Percentiles rank a stretch among this genome's conserved stretches.
Evolutionary conservation across 2,888 invertebrate genomes (phyloP).

Genomic region (Punctoribates punctum): DNA sequence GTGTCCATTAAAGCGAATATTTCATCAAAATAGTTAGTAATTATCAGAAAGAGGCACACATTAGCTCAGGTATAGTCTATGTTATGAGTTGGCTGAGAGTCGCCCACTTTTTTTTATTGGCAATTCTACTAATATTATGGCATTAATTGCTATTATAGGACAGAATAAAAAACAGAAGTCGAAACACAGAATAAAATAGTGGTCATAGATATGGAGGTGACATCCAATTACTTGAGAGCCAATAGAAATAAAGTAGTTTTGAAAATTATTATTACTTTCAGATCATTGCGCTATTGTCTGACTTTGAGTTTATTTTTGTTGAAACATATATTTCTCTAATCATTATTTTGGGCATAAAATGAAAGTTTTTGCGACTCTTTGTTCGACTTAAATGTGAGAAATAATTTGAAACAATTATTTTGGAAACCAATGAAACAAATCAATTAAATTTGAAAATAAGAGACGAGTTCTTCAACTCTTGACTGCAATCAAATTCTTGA

Average conservation of each 20-base stretch:
- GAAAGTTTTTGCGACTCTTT: constrained; percentile 3
- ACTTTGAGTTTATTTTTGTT: not conserved
- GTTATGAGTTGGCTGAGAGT: not conserved
- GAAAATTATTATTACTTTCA: constrained; percentile 20
- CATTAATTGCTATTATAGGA: constrained; percentile 29
- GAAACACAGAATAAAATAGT: not conserved
- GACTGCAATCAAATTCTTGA: not conserved
- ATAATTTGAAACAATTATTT: not conserved
- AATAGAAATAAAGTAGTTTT: constrained; percentile 4
- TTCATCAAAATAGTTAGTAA: constrained; percentile 27
- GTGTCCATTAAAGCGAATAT: constrained; percentile 5
- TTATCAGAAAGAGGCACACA: constrained; percentile 10
- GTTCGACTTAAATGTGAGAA: not conserved
- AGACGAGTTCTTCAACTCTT: not conserved
- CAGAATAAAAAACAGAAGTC: not conserved
- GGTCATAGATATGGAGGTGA: not conserved
- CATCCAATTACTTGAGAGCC: constrained; percentile 27
- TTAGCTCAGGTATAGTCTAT: not conserved
- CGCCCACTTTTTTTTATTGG: constrained; percentile 33
- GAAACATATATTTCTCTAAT: not conserved
- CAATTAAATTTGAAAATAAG: constrained; percentile 37
- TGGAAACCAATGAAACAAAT: constrained; percentile 2
- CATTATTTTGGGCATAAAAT: not conserved
- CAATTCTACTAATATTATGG: constrained; percentile 4
- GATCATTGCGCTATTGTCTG: constrained; percentile 26